Evolutionary conservation across 2,797 vertebrate species (phyloP), one percentile per base, ranked within the genome.

Genomic region (Chromis chromis): DNA sequence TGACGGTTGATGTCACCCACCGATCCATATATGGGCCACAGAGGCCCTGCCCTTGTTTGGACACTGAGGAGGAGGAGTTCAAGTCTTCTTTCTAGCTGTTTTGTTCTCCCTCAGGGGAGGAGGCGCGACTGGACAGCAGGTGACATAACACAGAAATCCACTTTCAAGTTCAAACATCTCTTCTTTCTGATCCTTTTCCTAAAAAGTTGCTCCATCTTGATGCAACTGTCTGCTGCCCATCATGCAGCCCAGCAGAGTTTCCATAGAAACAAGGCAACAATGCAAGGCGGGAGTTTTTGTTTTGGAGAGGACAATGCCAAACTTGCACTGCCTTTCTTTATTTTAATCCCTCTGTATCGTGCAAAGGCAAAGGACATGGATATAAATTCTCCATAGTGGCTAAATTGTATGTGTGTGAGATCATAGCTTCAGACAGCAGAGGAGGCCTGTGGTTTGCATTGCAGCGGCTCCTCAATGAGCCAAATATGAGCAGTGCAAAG

Each of bases 1-100:
- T 85, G 73, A 82, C 74, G 80, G 87, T 78, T 96, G 96, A 96
- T 94, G 94, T 96, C 95, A 96, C 93, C 87, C 80, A 74, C 53
- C 82, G 86, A 90, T 92, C 93, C 93, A 91, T 93, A 92, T 88
- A 92, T 83, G 91, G 94, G 65, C 89, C 87, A 87, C 86, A 90
- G 90, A 92, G 92, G 91, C 92, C 90, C 90, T 90, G 93, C 89
- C 94, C 93, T 91, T 90, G 86, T 94, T 86, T 89, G 91, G 91
- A 86, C 88, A 70, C 81, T 69, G 85, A 89, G 83, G 86, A 86
- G 91, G 93, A 76, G 94, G 93, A 58, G 31, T 63, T 76, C 44
- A 81, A 88, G 75, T 27, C 28, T 56, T 56, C 33, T 68, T 6
- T 44, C 14, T 17, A 17, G 42, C 42, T 36, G 33, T 36, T 36